phyloP scores from a whole-genome alignment of 2,888 invertebrate species.

The Ceratothoa steindachneri region DNA sequence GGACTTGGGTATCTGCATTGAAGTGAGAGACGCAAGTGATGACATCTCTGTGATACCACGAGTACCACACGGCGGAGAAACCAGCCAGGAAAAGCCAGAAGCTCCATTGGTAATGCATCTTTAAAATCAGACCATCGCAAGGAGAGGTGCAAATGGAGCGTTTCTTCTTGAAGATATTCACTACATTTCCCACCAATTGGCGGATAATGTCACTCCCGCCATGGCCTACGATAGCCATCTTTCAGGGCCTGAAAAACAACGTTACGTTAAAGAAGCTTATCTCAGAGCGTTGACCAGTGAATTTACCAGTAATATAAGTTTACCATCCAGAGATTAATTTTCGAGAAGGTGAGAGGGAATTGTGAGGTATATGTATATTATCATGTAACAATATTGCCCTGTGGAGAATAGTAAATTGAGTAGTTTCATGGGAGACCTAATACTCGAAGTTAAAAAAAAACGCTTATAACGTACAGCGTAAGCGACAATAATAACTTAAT shows the following conservation, averaged over 20 bases:
- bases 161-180: slow-evolving; percentile 48
- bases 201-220: slow-evolving; percentile 48
- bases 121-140: slow-evolving; percentile 45
- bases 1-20: slow-evolving; percentile 47
- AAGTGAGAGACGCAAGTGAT: slow-evolving; percentile 47
- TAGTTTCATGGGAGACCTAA: no score
- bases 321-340: slow-evolving; percentile 23
- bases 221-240: slow-evolving; percentile 48
- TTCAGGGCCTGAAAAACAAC: slow-evolving; percentile 45
- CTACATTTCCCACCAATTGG: slow-evolving; percentile 48
- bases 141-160: slow-evolving; percentile 45
- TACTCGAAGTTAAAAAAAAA: no score
- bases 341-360: slow-evolving; percentile 40
- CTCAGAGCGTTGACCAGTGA: background rate
- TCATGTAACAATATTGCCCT: no score
- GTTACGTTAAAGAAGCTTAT: background rate
- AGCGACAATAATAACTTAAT: no score
- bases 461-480: no score
- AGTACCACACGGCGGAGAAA: slow-evolving; percentile 47
- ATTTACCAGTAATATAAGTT: slow-evolving; percentile 12
- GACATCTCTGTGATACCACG: slow-evolving; percentile 47
- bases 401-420: no score
- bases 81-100: slow-evolving; percentile 47
- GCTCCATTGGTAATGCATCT: slow-evolving; percentile 48
- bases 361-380: no score